phyloP scores from a whole-genome alignment of 2,113 vertebrate genomes.

The Gymnobelideus leadbeateri region DNA sequence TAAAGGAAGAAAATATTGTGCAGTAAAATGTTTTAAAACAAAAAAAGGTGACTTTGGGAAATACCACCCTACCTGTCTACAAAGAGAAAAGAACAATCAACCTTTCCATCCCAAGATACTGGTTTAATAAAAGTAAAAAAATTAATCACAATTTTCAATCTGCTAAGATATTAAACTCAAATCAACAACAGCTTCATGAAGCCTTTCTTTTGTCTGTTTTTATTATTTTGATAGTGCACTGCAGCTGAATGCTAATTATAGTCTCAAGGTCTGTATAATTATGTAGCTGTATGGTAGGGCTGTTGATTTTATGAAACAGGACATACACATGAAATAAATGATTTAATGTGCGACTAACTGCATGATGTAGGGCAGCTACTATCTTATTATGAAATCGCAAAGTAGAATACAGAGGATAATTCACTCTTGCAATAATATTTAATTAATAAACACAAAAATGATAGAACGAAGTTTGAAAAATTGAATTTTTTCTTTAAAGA shows the following conservation, averaged over 20 bases:
- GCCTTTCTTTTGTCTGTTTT: constrained; percentile 23
- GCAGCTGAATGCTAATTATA: constrained; percentile 70
- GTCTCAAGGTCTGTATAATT: constrained; percentile 72
- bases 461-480: neutral
- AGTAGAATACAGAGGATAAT: constrained; percentile 44
- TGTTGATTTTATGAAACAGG: constrained; percentile 58
- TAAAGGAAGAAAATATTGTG: constrained; percentile 42
- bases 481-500: neutral
- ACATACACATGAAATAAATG: constrained; percentile 60
- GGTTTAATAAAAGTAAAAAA: constrained; percentile 56
- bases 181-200: constrained; percentile 44
- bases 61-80: constrained; percentile 9
- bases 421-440: constrained; percentile 3
- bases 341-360: constrained; percentile 60
- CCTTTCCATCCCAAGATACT: constrained; percentile 60
- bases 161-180: constrained; percentile 60
- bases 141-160: constrained; percentile 67
- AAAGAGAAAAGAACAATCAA: constrained; percentile 55
- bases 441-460: neutral
- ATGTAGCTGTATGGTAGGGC: constrained; percentile 60
- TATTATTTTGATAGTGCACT: constrained; percentile 63
- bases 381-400: constrained; percentile 61
- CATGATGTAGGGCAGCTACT: constrained; percentile 50
- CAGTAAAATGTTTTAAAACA: constrained; percentile 25
- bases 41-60: constrained; percentile 51